phyloP scores from a whole-genome alignment of 1,140 invertebrate genomes.

The Acyrthosiphon pisum region DNA sequence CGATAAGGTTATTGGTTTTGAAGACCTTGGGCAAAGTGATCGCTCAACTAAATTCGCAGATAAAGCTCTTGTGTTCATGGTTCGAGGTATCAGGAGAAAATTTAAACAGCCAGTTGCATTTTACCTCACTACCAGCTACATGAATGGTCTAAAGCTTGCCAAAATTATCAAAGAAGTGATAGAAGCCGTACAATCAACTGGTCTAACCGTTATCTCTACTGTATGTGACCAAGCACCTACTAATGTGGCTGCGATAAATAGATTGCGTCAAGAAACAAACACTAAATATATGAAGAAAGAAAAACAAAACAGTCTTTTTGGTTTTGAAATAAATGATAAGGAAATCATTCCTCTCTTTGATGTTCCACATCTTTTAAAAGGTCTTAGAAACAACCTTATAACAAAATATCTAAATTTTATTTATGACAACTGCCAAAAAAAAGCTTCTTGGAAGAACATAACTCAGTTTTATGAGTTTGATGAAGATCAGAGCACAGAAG shows the following conservation, averaged over 20 bases:
- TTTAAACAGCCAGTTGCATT: background rate
- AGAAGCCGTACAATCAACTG: no score
- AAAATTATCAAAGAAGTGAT: background rate
- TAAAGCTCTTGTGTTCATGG: background rate
- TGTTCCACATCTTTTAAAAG: background rate
- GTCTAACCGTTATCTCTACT: background rate
- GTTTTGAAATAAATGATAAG: background rate
- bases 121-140: background rate
- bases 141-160: background rate
- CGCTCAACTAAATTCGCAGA: background rate
- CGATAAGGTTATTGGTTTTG: background rate
- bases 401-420: background rate
- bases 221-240: background rate
- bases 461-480: background rate
- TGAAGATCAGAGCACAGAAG: background rate
- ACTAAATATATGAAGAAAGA: background rate
- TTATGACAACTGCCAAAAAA: background rate
- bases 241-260: background rate
- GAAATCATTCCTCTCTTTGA: slow-evolving; percentile 12
- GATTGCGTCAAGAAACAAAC: no score
- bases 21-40: background rate
- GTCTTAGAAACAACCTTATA: slow-evolving; percentile 1
- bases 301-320: background rate
- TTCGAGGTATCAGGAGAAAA: background rate
- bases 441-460: background rate